Conservation (phyloP, 2,113 vertebrate genomes). For the Laterallus jamaicensis region DNA sequence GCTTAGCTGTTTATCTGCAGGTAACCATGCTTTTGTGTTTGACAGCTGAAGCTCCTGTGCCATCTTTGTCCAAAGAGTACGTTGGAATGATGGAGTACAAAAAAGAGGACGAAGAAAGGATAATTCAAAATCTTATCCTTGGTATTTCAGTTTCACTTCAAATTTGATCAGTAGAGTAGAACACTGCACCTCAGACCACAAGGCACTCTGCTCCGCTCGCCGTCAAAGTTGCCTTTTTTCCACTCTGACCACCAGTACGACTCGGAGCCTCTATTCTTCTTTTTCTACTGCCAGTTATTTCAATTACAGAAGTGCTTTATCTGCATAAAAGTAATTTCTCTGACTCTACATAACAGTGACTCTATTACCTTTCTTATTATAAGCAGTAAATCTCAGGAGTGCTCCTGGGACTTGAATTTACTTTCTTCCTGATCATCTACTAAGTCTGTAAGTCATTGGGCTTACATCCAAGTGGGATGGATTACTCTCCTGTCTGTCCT, state of each 20-base stretch:
- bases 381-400: constrained; percentile 19
- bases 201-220: not conserved
- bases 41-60: constrained; percentile 73
- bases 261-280: not conserved
- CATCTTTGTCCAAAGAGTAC: constrained; percentile 80
- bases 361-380: not conserved
- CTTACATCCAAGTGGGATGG: not conserved
- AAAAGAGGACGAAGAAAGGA: constrained; percentile 85
- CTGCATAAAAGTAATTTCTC: not conserved
- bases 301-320: not conserved
- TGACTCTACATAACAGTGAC: not conserved
- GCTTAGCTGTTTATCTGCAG: not conserved
- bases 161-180: not conserved
- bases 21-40: constrained; percentile 2
- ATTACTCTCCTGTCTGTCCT: not conserved
- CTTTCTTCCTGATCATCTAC: constrained; percentile 1
- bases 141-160: constrained; percentile 74
- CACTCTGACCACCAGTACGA: fast-evolving
- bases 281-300: not conserved
- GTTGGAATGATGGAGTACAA: constrained; percentile 95
- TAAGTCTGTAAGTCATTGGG: constrained; percentile 2
- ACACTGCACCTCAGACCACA: not conserved
- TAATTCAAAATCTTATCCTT: constrained; percentile 88
- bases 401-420: not conserved
- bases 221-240: not conserved